A percentile compares a stretch with the other conserved stretches of the same genome.
These are phyloP conservation scores for Pampus argenteus DNA, from an alignment of 2,797 vertebrate species.

Conservation along the genomic window DNA sequence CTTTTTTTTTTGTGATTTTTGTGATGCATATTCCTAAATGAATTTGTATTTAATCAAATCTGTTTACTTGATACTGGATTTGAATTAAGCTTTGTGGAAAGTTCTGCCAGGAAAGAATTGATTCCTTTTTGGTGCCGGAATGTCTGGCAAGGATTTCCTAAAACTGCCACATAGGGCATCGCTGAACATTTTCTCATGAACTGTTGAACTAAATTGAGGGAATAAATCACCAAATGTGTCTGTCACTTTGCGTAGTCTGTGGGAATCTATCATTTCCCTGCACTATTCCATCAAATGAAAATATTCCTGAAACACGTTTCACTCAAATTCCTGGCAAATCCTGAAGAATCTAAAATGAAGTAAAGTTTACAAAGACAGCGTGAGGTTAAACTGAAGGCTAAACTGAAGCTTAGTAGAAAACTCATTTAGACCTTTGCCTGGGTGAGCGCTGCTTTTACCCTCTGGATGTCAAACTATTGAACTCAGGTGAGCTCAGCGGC, in stretches of 20 bases:
- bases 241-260: background rate
- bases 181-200: conserved; percentile 1
- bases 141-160: background rate
- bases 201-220: background rate
- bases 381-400: background rate
- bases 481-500: conserved; percentile 4
- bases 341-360: background rate
- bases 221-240: background rate
- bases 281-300: too few relatives aligned
- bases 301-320: too few relatives aligned
- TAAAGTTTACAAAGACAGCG: background rate
- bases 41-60: background rate
- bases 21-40: too few relatives aligned
- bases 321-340: background rate
- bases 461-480: background rate
- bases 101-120: background rate
- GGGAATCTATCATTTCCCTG: background rate
- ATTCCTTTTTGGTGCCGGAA: background rate
- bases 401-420: too few relatives aligned
- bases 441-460: background rate
- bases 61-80: background rate
- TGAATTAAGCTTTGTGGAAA: background rate
- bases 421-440: background rate
- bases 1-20: too few relatives aligned
- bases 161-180: background rate